phyloP scores from a whole-genome alignment of 2,888 invertebrate species.

The Rhopalosiphum nymphaeae region DNA sequence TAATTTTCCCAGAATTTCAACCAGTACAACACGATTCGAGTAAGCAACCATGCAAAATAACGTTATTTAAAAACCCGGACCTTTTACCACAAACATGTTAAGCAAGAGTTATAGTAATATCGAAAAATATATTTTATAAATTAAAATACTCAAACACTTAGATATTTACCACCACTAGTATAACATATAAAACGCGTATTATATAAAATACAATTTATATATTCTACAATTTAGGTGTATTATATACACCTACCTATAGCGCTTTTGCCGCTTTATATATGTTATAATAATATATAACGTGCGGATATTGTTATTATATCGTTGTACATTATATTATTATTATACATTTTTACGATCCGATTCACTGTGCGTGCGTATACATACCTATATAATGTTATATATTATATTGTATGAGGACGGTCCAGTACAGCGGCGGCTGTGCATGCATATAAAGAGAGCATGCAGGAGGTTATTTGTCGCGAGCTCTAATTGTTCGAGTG shows the following conservation, averaged over 20 bases:
- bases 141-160: no score
- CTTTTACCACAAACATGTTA: no score
- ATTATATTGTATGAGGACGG: neutral
- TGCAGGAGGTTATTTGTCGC: slow-evolving; percentile 48
- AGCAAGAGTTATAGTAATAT: no score
- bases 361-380: slow-evolving; percentile 19
- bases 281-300: neutral
- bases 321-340: slow-evolving; percentile 2
- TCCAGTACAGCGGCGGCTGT: neutral
- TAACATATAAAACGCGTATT: neutral
- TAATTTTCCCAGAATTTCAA: no score
- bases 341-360: slow-evolving; percentile 16
- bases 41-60: no score
- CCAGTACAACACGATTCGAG: no score
- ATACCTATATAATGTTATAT: neutral
- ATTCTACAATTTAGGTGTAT: slow-evolving; percentile 31
- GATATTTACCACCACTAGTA: no score
- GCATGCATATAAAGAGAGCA: neutral
- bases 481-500: slow-evolving; percentile 46
- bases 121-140: no score
- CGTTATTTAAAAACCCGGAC: no score
- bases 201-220: neutral
- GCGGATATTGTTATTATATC: neutral
- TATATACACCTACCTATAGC: neutral
- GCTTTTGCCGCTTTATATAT: neutral